Evolutionary conservation across 2,888 invertebrate genomes (phyloP), one percentile per base, ranked within the genome.

Genomic region (Drosophila meridionalis): DNA sequence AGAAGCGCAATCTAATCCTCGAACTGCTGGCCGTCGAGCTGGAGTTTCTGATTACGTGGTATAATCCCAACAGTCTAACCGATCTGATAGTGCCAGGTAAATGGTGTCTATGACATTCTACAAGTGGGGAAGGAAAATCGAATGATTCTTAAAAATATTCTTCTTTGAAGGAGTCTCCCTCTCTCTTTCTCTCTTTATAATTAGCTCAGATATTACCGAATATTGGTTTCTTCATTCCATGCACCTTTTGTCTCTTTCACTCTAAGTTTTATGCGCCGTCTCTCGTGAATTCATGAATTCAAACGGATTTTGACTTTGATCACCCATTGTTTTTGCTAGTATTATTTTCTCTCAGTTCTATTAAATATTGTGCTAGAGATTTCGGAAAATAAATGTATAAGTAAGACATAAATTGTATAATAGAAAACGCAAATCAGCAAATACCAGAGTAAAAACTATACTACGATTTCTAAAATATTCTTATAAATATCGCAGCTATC

Each of bases 11-110:
- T 93, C 95, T 99, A 4, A 98, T 99, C 82, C 93, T 99, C 43
- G 97, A 98, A 87, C 94, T 99, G 12, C 94, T 99, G 94, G 98
- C 97, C 0, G 97, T 97, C 14, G 98, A 99, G 93, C 97, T 99
- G 84, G 99, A 99, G 93, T 97, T 98, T 90, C 94, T 99, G 74
- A 95, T 97, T 61, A 98, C 96, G 0, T 99, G 99, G 99, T 96
- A 98, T 92, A 99, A 99, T 94, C 99, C 99, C 0, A 96, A 97
- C 84, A 95, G 96, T 42, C 94, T 96, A 6, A 95, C 96, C 0
- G 98, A 98, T 86, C 94, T 96, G 59, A 93, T 94, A 0, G 94
- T 95, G 53, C 94, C 95, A 0, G 98, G 97, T 91, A 63, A 73
- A 40, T 40, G 5, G 4, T 6, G 40, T 6, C 2, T 14, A 40